Percentiles rank a stretch among this genome's conserved stretches.
phyloP scores from a whole-genome alignment of 2,888 invertebrate genomes.

The Brachylomia viminalis region DNA sequence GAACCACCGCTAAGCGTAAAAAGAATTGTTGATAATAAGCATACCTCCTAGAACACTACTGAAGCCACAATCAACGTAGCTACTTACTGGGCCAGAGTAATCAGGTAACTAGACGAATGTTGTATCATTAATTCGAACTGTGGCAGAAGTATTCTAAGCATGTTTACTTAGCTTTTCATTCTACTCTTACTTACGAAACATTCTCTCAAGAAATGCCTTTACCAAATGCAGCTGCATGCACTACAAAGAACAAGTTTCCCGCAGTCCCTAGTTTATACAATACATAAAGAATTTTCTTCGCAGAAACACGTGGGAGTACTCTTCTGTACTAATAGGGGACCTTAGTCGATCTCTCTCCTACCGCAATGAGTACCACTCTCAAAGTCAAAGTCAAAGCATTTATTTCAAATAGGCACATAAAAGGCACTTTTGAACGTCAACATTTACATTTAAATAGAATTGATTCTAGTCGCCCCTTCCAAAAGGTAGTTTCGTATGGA shows the following conservation, averaged over 20 bases:
- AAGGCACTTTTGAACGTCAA: too few species aligned
- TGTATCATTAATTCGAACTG: not conserved
- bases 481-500: too few species aligned
- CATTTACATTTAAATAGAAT: too few species aligned
- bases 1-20: not conserved
- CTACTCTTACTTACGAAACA: not conserved
- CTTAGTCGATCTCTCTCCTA: not conserved
- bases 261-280: slow-evolving; percentile 4
- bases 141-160: not conserved
- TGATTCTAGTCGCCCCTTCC: too few species aligned
- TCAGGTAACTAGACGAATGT: too few species aligned
- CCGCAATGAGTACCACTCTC: not conserved
- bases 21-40: not conserved
- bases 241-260: not conserved
- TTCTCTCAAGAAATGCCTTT: slow-evolving; percentile 9
- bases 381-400: too few species aligned
- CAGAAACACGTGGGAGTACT: not conserved
- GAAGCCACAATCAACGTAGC: not conserved
- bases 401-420: too few species aligned
- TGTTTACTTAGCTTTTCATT: not conserved
- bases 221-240: not conserved
- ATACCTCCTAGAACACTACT: not conserved
- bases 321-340: not conserved
- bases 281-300: slow-evolving; percentile 3
- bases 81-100: not conserved